Evolutionary conservation across 1,140 invertebrate species (phyloP).

Genomic region (Chironomus tepperi): DNA sequence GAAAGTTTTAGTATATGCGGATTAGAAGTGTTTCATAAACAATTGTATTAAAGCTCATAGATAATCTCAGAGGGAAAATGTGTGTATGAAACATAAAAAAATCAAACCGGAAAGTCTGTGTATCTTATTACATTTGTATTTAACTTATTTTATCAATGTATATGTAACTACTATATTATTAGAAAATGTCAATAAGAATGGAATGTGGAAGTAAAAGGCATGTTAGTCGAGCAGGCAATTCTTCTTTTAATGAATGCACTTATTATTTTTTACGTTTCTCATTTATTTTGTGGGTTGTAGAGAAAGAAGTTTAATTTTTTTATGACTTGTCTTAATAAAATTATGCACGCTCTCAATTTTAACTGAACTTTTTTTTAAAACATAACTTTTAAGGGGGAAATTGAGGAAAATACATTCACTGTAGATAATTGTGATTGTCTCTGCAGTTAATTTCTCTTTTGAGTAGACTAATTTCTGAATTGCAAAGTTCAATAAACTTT

Average conservation of each 20-base stretch:
- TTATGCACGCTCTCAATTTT: too few species aligned
- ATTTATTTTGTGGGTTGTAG: neutral
- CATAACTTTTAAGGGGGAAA: too few species aligned
- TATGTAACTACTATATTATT: neutral
- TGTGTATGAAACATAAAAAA: neutral
- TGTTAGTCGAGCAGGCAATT: constrained; percentile 12
- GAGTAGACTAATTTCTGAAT: too few species aligned
- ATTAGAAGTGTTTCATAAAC: too few species aligned
- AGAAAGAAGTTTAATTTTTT: too few species aligned
- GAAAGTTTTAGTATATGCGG: too few species aligned
- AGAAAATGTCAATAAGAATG: constrained; percentile 13
- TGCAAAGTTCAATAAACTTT: too few species aligned
- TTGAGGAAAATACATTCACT: too few species aligned
- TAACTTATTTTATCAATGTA: neutral
- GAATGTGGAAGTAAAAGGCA: constrained; percentile 12
- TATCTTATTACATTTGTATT: neutral
- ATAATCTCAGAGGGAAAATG: neutral
- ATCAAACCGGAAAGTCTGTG: neutral
- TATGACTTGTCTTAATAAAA: too few species aligned
- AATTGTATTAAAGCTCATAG: neutral
- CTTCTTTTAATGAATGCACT: neutral
- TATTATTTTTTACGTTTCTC: neutral
- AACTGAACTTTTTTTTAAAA: too few species aligned
- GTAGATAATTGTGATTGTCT: too few species aligned
- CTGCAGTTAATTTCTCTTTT: too few species aligned